A percentile compares a stretch with the other conserved stretches of the same genome.
These are phyloP conservation scores for Equus quagga DNA, from an alignment of 2,113 vertebrate genomes.

Conservation along the genomic window DNA sequence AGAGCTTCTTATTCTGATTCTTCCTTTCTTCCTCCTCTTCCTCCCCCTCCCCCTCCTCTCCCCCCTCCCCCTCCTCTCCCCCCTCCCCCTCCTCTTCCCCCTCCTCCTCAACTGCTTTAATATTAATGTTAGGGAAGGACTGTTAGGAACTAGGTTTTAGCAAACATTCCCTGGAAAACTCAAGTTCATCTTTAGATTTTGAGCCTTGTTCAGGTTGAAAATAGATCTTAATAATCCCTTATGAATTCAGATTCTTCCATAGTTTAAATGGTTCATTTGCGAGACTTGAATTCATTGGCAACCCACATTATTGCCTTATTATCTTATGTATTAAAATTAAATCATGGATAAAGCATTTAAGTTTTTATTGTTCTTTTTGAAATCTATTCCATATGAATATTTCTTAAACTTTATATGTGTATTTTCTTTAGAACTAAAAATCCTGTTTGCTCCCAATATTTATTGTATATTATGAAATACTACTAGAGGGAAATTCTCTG, in stretches of 20 bases:
- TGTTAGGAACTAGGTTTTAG: neutral
- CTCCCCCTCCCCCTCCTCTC: accelerated
- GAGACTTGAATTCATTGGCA: neutral
- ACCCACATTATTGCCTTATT: neutral
- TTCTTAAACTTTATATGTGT: neutral
- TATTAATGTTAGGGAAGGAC: neutral
- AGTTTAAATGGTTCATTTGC: neutral
- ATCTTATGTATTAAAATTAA: neutral
- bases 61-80: accelerated
- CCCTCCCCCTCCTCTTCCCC: no score
- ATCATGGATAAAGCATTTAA: neutral
- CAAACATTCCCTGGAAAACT: neutral
- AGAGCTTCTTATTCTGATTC: neutral
- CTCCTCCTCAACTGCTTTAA: neutral
- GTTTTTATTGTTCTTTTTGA: neutral
- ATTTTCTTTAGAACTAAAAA: conserved; percentile 13
- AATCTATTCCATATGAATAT: neutral
- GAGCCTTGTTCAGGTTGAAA: neutral
- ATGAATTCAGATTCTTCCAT: neutral
- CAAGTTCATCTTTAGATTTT: neutral
- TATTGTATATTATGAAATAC: neutral
- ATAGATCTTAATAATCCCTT: neutral
- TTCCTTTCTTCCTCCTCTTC: neutral
- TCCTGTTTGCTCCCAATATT: neutral
- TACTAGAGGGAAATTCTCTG: neutral